phyloP scores from a whole-genome alignment of 2,113 vertebrate genomes.

The Diphyllodes magnificus region DNA sequence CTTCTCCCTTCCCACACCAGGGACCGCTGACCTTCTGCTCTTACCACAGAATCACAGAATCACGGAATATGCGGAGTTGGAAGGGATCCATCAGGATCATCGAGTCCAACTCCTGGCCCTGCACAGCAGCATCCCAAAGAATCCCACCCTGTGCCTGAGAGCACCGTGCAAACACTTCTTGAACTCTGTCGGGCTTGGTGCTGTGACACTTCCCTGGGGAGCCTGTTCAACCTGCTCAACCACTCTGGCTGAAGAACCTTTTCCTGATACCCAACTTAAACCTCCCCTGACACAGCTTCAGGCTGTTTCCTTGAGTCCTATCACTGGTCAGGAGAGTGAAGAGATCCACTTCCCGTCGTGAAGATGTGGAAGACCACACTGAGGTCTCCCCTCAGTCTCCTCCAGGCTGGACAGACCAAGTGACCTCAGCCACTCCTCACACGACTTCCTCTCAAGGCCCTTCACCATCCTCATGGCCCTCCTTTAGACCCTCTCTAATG shows the following conservation, averaged over 20 bases:
- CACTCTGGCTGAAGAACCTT: neutral
- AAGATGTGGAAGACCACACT: neutral
- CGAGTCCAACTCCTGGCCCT: neutral
- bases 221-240: neutral
- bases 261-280: neutral
- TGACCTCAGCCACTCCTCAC: neutral
- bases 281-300: neutral
- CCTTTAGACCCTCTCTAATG: neutral
- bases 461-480: neutral
- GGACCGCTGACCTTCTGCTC: too few relatives aligned
- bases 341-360: neutral
- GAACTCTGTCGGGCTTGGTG: neutral
- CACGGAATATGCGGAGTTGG: neutral
- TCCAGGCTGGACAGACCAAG: neutral
- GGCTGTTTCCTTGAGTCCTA: neutral
- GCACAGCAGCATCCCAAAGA: neutral
- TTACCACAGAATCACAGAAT: neutral
- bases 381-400: neutral
- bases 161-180: neutral
- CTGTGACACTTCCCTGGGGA: neutral
- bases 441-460: rapidly evolving
- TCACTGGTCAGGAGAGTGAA: neutral
- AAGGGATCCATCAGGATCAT: neutral
- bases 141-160: neutral
- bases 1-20: too few relatives aligned